Percentiles rank a stretch among this genome's conserved stretches.
Conservation (phyloP, 2,888 invertebrate genomes). For the Pseudanteris insignis region DNA sequence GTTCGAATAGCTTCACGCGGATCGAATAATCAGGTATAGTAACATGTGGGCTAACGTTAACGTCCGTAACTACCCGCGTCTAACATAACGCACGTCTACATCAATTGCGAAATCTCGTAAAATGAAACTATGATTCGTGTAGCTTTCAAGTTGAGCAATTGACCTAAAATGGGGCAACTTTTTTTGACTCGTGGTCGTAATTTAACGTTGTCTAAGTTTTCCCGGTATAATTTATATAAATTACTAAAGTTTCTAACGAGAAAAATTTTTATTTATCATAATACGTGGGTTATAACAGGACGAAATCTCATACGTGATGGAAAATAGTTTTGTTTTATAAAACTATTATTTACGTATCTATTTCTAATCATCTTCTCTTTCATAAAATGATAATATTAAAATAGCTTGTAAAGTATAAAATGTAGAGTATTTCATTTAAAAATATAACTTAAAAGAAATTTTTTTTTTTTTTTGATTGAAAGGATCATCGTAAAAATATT, state of each 20-base stretch:
- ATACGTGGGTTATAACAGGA: too few species aligned
- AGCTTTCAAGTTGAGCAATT: too few species aligned
- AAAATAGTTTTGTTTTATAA: too few species aligned
- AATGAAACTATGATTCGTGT: constrained; percentile 20
- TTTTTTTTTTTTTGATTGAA: too few species aligned
- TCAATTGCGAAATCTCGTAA: constrained; percentile 19
- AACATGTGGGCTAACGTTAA: constrained; percentile 9
- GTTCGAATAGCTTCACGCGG: too few species aligned
- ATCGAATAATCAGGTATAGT: constrained; percentile 1
- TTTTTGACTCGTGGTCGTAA: too few species aligned
- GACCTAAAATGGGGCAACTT: constrained; percentile 13
- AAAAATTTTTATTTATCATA: neutral
- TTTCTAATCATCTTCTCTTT: neutral
- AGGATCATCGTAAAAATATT: too few species aligned
- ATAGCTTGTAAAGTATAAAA: too few species aligned
- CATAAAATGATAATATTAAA: too few species aligned
- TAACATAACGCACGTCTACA: constrained; percentile 25
- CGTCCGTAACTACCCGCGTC: constrained; percentile 16
- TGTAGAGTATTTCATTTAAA: neutral
- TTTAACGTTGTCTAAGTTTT: constrained; percentile 21
- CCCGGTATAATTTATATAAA: constrained; percentile 7
- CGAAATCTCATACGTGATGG: too few species aligned
- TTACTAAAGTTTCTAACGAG: constrained; percentile 10
- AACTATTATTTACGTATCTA: too few species aligned
- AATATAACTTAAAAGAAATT: too few species aligned